Conservation (phyloP, 2,113 vertebrate genomes). For the Cyanoramphus novaezelandiae region DNA sequence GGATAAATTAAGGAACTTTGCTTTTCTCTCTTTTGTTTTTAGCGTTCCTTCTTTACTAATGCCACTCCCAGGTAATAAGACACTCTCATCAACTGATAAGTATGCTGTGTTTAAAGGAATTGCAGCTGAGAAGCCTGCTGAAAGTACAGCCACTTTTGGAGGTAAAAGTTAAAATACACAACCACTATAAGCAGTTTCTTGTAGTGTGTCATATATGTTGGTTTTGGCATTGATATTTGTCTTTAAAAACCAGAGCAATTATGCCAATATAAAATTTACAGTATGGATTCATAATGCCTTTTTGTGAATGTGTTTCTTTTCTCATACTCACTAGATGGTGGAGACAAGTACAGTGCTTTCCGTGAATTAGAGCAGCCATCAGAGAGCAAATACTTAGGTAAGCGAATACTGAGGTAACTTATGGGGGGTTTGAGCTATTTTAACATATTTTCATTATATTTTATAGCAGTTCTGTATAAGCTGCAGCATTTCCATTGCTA, state of each 20-base stretch:
- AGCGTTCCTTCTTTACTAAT: conserved; percentile 88
- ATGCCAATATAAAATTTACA: background rate
- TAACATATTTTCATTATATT: background rate
- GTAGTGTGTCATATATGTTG: background rate
- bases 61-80: conserved; percentile 85
- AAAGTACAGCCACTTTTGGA: conserved; percentile 80
- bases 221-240: background rate
- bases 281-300: background rate
- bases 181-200: background rate
- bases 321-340: conserved; percentile 73
- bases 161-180: conserved; percentile 74
- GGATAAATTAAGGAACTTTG: conserved; percentile 3
- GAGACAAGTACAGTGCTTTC: conserved; percentile 97
- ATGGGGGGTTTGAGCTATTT: background rate
- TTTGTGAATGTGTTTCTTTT: conserved; percentile 37
- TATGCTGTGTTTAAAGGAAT: conserved; percentile 96
- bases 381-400: conserved; percentile 89
- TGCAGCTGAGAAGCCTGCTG: conserved; percentile 82
- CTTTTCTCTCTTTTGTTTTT: conserved; percentile 49
- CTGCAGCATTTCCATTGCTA: background rate
- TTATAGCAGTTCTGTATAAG: background rate
- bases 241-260: background rate
- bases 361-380: conserved; percentile 86
- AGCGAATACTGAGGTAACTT: conserved; percentile 47
- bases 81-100: conserved; percentile 83